Evolutionary conservation across 1,140 invertebrate genomes (phyloP), one percentile per base, ranked within the genome.

Genomic region (Drosophila miranda): DNA sequence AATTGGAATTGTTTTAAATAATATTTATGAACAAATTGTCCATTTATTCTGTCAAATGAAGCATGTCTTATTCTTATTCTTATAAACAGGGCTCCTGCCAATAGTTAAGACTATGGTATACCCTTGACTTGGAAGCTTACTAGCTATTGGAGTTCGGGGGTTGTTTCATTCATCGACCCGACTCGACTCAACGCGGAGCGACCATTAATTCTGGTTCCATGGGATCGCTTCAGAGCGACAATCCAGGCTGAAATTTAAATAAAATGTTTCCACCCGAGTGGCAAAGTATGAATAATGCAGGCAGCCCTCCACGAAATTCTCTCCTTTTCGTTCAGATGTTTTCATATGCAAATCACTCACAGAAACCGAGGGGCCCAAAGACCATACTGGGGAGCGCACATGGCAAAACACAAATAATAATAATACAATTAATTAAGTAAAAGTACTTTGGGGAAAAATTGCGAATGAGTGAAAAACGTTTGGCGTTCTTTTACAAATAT

Each of bases 401-500:
- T 26, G 23, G 23, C 9, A 1, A 63, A 49, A 49, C 3, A n/a
- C 6, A 30, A 16, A 30, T 1, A 30, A 16, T 11, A 34, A n/a
- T 7, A 14, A 57, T 16, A 49, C 19, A 19, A 19, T 19, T 19
- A 34, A 34, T 57, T 57, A 9, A 34, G 49, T 57, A 9, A 13
- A 14, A 23, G n/a, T 30, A 0, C 8, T 7, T 5, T 38, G 4
- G 11, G 34, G 26, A 1, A 28, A 55, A 28, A 5, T 0, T 2
- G 1, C 4, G 23, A 41, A 6, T 46, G 9, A 63, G 52, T 6
- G 28, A 53, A 9, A 43, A 19, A n/a, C 14, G 2, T 8, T 11
- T 2, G 0, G 6, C 21, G 21, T 43, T 75, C 19, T 76, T 84
- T 84, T 86, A 81, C 81, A 86, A 86, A 86, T 81, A 78, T 86